These are phyloP conservation scores for Orthosia incerta DNA, from an alignment of 2,888 invertebrate genomes.

Conservation along the genomic window DNA sequence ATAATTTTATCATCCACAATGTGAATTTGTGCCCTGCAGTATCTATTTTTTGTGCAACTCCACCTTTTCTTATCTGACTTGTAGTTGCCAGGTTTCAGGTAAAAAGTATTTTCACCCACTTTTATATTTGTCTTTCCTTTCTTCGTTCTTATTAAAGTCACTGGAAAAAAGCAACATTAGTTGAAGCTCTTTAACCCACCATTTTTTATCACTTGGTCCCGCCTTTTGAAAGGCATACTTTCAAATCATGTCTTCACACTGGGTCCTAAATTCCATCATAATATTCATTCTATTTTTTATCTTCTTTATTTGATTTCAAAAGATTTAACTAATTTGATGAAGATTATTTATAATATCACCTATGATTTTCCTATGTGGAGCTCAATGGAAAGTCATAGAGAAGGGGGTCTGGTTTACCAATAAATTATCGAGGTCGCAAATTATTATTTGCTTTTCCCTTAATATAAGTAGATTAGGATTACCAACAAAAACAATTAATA, in stretches of 20 bases:
- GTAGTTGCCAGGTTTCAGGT: slow-evolving; percentile 77
- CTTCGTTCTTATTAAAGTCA: slow-evolving; percentile 78
- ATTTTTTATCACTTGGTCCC: background rate
- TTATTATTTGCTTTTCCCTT: too few species aligned
- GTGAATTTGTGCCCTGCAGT: slow-evolving; percentile 80
- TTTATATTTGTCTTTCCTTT: slow-evolving; percentile 82
- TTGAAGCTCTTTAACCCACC: background rate
- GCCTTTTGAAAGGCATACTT: background rate
- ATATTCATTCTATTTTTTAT: background rate
- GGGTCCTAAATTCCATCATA: too few species aligned
- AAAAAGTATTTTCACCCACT: slow-evolving; percentile 80
- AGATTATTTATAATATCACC: too few species aligned
- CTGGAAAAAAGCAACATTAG: slow-evolving; percentile 69
- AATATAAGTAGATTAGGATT: too few species aligned
- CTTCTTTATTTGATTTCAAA: background rate
- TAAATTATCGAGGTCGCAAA: too few species aligned
- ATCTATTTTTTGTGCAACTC: slow-evolving; percentile 82
- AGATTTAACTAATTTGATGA: too few species aligned
- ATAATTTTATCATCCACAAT: slow-evolving; percentile 80
- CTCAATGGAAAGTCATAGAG: too few species aligned
- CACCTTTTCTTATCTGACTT: slow-evolving; percentile 74
- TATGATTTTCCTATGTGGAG: too few species aligned
- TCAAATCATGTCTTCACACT: background rate
- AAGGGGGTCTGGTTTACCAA: too few species aligned
- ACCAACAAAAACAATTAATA: too few species aligned